phyloP scores from a whole-genome alignment of 37 sponge, comb jelly and placozoan species.

The Diacarnus erythraeanus region DNA sequence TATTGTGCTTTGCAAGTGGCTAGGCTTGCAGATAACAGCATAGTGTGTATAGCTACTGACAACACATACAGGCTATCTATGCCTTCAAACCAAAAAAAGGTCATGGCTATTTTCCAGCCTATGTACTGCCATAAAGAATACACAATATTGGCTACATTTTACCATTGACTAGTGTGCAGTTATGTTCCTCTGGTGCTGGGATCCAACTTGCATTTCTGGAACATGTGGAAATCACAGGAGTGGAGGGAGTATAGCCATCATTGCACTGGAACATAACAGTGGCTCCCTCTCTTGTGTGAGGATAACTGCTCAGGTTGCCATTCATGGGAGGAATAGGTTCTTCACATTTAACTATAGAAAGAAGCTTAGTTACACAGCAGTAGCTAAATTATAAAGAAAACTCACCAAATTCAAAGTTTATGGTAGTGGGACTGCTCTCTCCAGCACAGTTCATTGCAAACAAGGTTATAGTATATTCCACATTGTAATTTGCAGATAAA shows the following conservation, averaged over 20 bases:
- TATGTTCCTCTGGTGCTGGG: not conserved
- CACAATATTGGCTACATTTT: not conserved
- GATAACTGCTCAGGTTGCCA: not conserved
- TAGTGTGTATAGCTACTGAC: too few species aligned
- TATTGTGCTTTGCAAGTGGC: too few species aligned
- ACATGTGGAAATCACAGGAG: not conserved
- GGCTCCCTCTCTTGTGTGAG: not conserved
- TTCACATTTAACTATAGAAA: not conserved
- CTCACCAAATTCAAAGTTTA: not conserved
- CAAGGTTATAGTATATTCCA: not conserved
- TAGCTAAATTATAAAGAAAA: not conserved
- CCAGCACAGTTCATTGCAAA: not conserved
- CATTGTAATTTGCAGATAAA: not conserved
- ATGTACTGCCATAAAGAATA: not conserved
- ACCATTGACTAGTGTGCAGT: not conserved
- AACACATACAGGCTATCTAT: too few species aligned
- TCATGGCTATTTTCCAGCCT: too few species aligned
- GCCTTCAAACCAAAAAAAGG: too few species aligned
- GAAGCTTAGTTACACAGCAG: not conserved
- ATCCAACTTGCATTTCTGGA: not conserved
- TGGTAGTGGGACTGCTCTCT: not conserved
- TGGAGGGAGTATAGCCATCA: not conserved
- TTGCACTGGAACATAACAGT: not conserved
- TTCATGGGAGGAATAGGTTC: not conserved
- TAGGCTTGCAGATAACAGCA: too few species aligned